Conservation (phyloP, 2,888 invertebrate species). For the Aelia acuminata region DNA sequence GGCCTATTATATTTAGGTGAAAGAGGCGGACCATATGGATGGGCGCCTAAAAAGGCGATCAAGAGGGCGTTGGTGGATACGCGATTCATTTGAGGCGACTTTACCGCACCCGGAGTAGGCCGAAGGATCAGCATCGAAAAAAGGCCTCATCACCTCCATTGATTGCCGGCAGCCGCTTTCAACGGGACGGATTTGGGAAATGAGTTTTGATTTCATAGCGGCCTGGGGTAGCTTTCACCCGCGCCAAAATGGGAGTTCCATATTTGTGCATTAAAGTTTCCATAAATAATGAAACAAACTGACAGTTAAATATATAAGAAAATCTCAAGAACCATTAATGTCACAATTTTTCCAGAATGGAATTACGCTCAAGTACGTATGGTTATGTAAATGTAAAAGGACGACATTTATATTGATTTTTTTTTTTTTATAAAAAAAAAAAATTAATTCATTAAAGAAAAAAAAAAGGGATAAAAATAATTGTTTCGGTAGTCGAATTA, state of each 20-base stretch:
- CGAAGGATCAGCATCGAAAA: neutral
- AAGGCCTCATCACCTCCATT: constrained; percentile 39
- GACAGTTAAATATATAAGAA: neutral
- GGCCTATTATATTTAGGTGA: constrained; percentile 36
- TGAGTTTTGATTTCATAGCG: constrained; percentile 28
- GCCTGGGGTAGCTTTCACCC: neutral
- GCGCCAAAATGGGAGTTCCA: neutral
- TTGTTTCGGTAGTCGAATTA: no score
- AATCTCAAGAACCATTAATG: neutral
- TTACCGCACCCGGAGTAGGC: neutral
- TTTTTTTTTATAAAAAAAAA: no score
- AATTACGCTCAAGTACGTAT: neutral
- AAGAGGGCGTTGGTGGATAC: constrained; percentile 21
- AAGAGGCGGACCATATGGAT: neutral
- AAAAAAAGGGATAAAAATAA: no score
- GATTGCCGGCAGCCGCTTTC: constrained; percentile 33
- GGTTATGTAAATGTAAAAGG: no score
- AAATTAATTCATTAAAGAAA: no score
- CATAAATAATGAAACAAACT: neutral
- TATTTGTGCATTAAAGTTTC: neutral
- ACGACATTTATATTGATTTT: no score
- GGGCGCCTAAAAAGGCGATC: neutral
- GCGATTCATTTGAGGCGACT: constrained; percentile 15
- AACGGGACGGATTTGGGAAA: constrained; percentile 29
- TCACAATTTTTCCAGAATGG: no score